Evolutionary conservation across 2,797 vertebrate genomes (phyloP), one percentile per base, ranked within the genome.

Genomic region (Pempheris klunzingeri): DNA sequence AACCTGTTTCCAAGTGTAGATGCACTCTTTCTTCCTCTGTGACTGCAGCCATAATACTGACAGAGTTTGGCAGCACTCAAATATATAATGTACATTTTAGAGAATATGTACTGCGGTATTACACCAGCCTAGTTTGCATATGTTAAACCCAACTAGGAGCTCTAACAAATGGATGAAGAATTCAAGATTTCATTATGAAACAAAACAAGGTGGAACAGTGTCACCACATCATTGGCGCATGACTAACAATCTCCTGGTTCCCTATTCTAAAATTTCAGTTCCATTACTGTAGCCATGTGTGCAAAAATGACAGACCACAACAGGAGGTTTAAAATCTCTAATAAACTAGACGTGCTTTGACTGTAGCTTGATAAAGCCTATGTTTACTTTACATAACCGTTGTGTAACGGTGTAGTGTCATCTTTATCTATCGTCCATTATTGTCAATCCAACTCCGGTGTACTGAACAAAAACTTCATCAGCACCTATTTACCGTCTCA

Each of bases 231-330:
- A n/a, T 28, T 8, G 57, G 32, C 57, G 61, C 32, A 55, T 73
- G 66, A 50, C 69, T 15, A 59, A 58, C 46, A 65, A 53, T 2
- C 14, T 81, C 73, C 60, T 28, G 28, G 81, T 91, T 93, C 84
- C 73, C n/a, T 15, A 18, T 83, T 88, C 52, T 52, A 3, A 55
- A 62, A 30, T 89, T 32, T 87, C 77, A 57, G 81, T 92, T 93
- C 88, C 72, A 18, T 74, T 54, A 43, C 47, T 68, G 32, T 4
- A 22, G 36, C 12, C 24, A 20, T 30, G 12, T 38, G 28, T 38
- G 22, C 4, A 60, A 50, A 65, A 62, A 49, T 24, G 47, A 52
- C 24, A 58, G 28, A 55, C 18, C 53, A 28, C 7, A 46, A 18
- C 30, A 26, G 34, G 1, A 52, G 36, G n/a, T 55, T 36, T 32